phyloP scores from a whole-genome alignment of 2,113 vertebrate genomes.

The Archocentrus centrarchus region DNA sequence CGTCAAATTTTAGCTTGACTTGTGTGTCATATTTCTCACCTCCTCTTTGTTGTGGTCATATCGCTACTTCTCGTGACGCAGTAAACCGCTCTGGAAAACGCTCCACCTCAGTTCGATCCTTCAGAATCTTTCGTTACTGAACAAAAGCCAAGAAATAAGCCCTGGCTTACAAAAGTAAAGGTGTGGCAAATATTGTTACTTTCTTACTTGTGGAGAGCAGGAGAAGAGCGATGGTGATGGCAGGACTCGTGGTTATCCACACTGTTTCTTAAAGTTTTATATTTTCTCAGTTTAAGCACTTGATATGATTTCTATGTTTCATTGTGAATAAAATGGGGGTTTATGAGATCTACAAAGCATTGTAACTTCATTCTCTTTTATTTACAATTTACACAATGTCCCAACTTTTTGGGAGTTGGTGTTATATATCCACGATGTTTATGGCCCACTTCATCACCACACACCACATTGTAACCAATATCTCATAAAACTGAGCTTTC shows the following conservation, averaged over 20 bases:
- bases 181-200: neutral
- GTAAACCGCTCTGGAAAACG: neutral
- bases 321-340: too few species aligned
- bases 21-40: neutral
- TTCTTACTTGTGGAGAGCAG: slow-evolving; percentile 6
- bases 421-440: too few species aligned
- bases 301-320: too few species aligned
- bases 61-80: neutral
- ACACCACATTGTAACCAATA: too few species aligned
- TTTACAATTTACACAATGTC: too few species aligned
- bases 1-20: too few species aligned
- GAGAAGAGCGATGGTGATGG: neutral
- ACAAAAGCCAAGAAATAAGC: neutral
- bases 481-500: too few species aligned
- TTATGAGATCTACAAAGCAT: too few species aligned
- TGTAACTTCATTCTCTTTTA: too few species aligned
- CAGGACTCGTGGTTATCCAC: neutral
- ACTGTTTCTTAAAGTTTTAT: neutral
- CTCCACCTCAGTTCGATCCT: neutral
- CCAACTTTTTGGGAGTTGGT: too few species aligned
- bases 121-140: neutral
- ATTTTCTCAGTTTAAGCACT: too few species aligned
- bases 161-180: neutral
- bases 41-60: neutral
- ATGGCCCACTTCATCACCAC: too few species aligned